Conservation (phyloP, 2,888 invertebrate species). For the Melinopterus prodromus region DNA sequence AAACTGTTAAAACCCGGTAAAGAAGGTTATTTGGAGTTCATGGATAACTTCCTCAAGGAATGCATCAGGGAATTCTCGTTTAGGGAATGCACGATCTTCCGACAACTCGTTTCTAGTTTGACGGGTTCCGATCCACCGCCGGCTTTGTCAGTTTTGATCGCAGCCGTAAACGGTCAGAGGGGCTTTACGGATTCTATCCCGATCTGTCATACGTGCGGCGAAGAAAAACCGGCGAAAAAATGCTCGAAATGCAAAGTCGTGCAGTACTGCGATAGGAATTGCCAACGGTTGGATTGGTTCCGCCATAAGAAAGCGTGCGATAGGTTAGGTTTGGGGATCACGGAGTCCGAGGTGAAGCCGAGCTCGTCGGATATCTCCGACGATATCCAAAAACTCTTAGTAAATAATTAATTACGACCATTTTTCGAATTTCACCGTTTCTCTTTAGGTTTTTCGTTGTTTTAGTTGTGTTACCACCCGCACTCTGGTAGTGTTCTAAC, state of each 20-base stretch:
- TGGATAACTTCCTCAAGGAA: slow-evolving; percentile 82
- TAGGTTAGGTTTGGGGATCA: slow-evolving; percentile 61
- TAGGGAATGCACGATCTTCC: slow-evolving; percentile 88
- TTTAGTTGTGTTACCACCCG: background rate
- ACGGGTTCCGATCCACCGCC: slow-evolving; percentile 77
- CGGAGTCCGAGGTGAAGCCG: slow-evolving; percentile 43
- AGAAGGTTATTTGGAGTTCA: slow-evolving; percentile 68
- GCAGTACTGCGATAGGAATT: slow-evolving; percentile 93
- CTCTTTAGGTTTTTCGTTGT: background rate
- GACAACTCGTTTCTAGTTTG: slow-evolving; percentile 82
- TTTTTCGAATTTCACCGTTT: background rate
- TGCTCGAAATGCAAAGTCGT: slow-evolving; percentile 95
- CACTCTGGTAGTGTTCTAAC: too few relatives aligned
- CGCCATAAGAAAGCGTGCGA: slow-evolving; percentile 88
- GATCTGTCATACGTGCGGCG: slow-evolving; percentile 86
- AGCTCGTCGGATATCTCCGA: slow-evolving; percentile 49
- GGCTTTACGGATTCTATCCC: slow-evolving; percentile 75
- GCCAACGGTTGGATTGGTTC: slow-evolving; percentile 94
- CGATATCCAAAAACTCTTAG: slow-evolving; percentile 52
- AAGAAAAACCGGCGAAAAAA: slow-evolving; percentile 89
- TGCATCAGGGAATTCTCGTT: slow-evolving; percentile 90
- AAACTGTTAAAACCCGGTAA: slow-evolving; percentile 80
- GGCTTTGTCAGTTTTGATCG: slow-evolving; percentile 76
- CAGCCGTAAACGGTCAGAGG: slow-evolving; percentile 88
- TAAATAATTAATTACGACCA: slow-evolving; percentile 41